Conservation (phyloP, 2,888 invertebrate species). For the Actias luna region DNA sequence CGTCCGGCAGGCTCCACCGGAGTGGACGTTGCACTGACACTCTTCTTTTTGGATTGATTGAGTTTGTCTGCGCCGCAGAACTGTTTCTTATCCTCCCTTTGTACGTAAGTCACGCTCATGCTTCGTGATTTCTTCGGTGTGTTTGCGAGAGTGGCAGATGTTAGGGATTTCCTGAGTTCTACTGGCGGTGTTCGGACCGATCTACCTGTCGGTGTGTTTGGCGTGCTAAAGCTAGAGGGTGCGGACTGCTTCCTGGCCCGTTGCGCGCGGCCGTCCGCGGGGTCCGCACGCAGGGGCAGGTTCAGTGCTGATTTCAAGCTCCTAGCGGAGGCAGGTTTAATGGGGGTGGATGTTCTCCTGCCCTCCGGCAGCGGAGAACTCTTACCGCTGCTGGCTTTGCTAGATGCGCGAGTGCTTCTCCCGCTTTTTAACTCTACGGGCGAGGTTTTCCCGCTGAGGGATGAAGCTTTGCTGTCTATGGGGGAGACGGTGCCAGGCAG, state of each 20-base stretch:
- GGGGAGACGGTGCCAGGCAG: conserved; percentile 41
- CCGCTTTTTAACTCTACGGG: conserved; percentile 41
- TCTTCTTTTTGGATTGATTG: conserved; percentile 47
- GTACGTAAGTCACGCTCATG: conserved; percentile 61
- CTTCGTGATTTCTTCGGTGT: conserved; percentile 71
- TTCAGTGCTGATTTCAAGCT: conserved; percentile 49
- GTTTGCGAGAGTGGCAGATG: conserved; percentile 41
- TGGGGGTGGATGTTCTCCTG: conserved; percentile 57
- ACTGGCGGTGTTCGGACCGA: conserved; percentile 55
- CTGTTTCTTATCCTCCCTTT: conserved; percentile 47
- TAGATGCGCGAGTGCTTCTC: conserved; percentile 39
- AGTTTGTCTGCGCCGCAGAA: conserved; percentile 63
- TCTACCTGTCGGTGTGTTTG: conserved; percentile 54
- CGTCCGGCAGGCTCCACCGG: conserved; percentile 44
- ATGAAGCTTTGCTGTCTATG: conserved; percentile 56
- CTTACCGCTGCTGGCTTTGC: conserved; percentile 48
- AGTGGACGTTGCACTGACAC: conserved; percentile 51
- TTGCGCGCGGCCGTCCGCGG: conserved; percentile 38
- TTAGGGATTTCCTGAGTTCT: conserved; percentile 57
- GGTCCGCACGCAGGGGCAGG: conserved; percentile 53
- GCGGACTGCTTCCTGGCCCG: conserved; percentile 67
- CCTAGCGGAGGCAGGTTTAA: conserved; percentile 32
- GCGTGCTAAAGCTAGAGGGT: conserved; percentile 63
- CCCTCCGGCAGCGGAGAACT: conserved; percentile 39
- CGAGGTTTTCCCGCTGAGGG: conserved; percentile 52